Conservation (phyloP, 2,797 vertebrate genomes). For the Pseudopleuronectes americanus region DNA sequence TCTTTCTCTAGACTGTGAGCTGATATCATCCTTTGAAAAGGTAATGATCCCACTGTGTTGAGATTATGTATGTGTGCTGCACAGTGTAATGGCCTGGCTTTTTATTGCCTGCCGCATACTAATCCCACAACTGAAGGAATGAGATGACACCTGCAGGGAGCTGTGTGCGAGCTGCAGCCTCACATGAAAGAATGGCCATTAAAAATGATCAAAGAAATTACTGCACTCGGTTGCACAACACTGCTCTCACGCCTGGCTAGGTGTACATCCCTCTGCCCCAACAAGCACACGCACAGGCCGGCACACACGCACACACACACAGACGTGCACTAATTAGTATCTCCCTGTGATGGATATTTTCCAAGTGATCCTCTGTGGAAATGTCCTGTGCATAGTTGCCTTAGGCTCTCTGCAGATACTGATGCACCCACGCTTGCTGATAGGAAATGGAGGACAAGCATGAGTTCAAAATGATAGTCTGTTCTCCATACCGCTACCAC, state of each 20-base stretch:
- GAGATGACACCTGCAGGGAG: conserved; percentile 86
- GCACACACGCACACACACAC: conserved; percentile 36
- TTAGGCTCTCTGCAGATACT: conserved; percentile 73
- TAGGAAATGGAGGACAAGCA: conserved; percentile 79
- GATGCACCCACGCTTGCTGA: conserved; percentile 75
- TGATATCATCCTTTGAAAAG: conserved; percentile 86
- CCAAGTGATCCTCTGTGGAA: conserved; percentile 80
- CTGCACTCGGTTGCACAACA: conserved; percentile 82
- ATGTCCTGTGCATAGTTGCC: conserved; percentile 80
- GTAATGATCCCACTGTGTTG: conserved; percentile 85
- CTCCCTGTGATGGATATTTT: conserved; percentile 81
- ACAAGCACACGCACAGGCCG: conserved; percentile 36
- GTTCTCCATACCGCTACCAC: conserved; percentile 66
- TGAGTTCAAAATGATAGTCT: conserved; percentile 73
- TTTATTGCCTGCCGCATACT: conserved; percentile 86
- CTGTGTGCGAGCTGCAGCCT: conserved; percentile 77
- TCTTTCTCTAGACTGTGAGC: conserved; percentile 76
- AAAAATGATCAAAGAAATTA: conserved; percentile 87
- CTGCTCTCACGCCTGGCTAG: conserved; percentile 77
- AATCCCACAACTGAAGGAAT: conserved; percentile 83
- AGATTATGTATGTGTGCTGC: conserved; percentile 84
- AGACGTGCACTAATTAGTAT: conserved; percentile 79
- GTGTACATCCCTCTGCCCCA: conserved; percentile 73
- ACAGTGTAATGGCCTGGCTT: conserved; percentile 82
- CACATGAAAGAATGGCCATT: conserved; percentile 84